Base-by-base conservation (phyloP, 2,888 invertebrate species). In the Euzophera pinguis region DNA sequence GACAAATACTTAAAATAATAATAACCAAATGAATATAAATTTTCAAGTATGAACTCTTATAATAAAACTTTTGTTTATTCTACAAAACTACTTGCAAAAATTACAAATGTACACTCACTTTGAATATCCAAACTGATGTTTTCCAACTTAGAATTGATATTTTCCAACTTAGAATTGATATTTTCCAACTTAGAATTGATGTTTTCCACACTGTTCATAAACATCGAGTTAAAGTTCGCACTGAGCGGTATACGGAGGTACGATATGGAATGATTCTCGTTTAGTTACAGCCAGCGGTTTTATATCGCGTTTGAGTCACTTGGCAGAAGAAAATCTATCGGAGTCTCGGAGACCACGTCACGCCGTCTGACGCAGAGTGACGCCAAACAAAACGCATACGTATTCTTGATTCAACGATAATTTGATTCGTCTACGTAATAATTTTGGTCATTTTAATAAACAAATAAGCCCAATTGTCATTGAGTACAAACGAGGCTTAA, bases 281-380 rank as follows among this genome's bases (percentile, higher is more conserved):
- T 61, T 61, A 66, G 70, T 32, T 67, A 65, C 62, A 59, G 62
- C 61, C 64, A 64, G 65, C 64, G 66, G 74, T 79, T 87, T 84
- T 89, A 89, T 89, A 89, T 79, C 63, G 67, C 60, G 49, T 57
- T 68, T 85, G 87, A 85, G 60, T 86, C 84, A 74, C 73, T 87
- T 87, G 87, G 87, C 86, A 84, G 71, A 75, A 78, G n/a, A 73
- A 66, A 65, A 64, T 73, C 65, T 67, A 69, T 66, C 69, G 64
- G 49, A 55, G 66, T 61, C 65, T 66, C 69, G 64, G 49, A 55
- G 66, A 62, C 65, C 67, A 77, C 87, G 87, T 87, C 86, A 87
- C 67, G 65, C 50, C 53, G 50, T 58, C 71, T 84, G 84, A 86
- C 85, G 87, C 73, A 53, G 60, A 66, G 67, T 85, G 83, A 85